phyloP scores from a whole-genome alignment of 2,888 invertebrate genomes.

The Drosophila tanythrix region DNA sequence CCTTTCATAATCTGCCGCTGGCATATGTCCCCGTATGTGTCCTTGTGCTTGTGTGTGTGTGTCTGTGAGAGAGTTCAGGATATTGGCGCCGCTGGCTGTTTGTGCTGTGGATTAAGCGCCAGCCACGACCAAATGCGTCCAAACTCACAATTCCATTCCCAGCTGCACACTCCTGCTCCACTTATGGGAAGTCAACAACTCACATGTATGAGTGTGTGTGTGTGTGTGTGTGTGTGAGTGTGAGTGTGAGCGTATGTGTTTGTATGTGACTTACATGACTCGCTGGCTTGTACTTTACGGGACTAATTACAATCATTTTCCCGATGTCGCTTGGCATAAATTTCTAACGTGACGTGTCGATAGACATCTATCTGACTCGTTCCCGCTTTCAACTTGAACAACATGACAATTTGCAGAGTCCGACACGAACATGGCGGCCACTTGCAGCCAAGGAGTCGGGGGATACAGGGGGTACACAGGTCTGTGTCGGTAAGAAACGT shows the following conservation, averaged over 20 bases:
- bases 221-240: slow-evolving; percentile 1
- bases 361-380: slow-evolving; percentile 68
- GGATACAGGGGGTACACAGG: not conserved
- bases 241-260: not conserved
- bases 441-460: slow-evolving; percentile 29
- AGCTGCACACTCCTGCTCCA: not conserved
- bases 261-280: slow-evolving; percentile 39
- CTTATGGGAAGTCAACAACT: slow-evolving; percentile 5
- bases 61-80: slow-evolving; percentile 49
- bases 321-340: slow-evolving; percentile 73
- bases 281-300: slow-evolving; percentile 39
- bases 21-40: slow-evolving; percentile 59
- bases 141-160: slow-evolving; percentile 22
- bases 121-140: slow-evolving; percentile 67
- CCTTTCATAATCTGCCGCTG: slow-evolving; percentile 73
- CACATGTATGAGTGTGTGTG: slow-evolving; percentile 11
- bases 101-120: slow-evolving; percentile 71
- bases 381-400: slow-evolving; percentile 45
- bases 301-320: slow-evolving; percentile 77
- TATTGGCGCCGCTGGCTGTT: slow-evolving; percentile 77
- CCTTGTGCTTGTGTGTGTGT: slow-evolving; percentile 6
- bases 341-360: slow-evolving; percentile 74
- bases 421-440: slow-evolving; percentile 72
- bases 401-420: slow-evolving; percentile 76
- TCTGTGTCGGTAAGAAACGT: slow-evolving; percentile 52